These are phyloP conservation scores for Physeter macrocephalus DNA, from an alignment of 2,113 vertebrate species.

Conservation along the genomic window DNA sequence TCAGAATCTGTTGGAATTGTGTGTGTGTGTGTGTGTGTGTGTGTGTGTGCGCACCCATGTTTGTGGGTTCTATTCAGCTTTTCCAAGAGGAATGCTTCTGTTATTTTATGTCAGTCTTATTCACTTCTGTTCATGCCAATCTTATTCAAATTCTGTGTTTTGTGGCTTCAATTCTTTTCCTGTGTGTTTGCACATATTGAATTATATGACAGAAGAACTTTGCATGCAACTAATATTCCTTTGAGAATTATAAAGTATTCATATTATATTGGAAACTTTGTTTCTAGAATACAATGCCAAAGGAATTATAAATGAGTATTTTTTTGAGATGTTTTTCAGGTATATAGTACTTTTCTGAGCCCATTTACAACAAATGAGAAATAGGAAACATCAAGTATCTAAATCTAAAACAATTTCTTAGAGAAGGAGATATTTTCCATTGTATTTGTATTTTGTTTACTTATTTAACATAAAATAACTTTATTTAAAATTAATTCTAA, in stretches of 20 bases:
- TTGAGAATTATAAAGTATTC: neutral
- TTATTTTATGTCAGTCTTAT: neutral
- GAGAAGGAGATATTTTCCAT: neutral
- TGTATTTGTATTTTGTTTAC: neutral
- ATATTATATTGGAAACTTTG: neutral
- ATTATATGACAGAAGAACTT: neutral
- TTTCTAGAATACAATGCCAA: neutral
- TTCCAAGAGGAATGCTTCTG: neutral
- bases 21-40: accelerated
- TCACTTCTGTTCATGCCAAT: neutral
- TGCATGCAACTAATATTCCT: neutral
- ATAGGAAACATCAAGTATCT: neutral
- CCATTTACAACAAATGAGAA: neutral
- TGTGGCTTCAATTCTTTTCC: neutral
- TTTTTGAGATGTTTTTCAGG: neutral
- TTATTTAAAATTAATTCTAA: neutral
- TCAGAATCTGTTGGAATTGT: neutral
- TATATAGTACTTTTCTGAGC: neutral
- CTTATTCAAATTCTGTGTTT: neutral
- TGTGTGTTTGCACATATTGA: neutral
- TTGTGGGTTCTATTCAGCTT: neutral
- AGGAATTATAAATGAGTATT: neutral
- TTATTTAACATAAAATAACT: neutral
- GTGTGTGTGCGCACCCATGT: neutral
- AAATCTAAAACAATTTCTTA: neutral